Conservation (phyloP, 2,888 invertebrate species). For the Clunio marinus region DNA sequence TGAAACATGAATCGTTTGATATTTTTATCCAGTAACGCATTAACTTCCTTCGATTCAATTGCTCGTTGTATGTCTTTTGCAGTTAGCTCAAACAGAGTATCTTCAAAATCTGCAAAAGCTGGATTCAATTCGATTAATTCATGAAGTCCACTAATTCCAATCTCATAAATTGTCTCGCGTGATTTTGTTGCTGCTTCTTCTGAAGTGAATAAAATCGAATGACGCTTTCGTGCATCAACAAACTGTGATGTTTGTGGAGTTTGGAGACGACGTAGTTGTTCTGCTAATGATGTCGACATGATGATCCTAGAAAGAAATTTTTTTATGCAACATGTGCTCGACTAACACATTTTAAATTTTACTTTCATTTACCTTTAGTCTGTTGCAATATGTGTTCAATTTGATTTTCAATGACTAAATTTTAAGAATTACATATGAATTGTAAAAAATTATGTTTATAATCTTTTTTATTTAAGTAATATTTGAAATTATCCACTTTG, state of each 20-base stretch:
- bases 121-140: slow-evolving; percentile 73
- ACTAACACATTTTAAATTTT: too few relatives aligned
- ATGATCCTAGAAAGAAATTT: not conserved
- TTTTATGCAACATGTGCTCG: too few relatives aligned
- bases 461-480: too few relatives aligned
- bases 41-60: slow-evolving; percentile 68
- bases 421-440: too few relatives aligned
- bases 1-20: slow-evolving; percentile 75
- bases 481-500: too few relatives aligned
- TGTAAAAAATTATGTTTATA: too few relatives aligned
- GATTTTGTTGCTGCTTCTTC: slow-evolving; percentile 85
- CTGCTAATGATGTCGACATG: slow-evolving; percentile 69
- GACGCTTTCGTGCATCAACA: slow-evolving; percentile 62
- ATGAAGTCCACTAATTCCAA: slow-evolving; percentile 80
- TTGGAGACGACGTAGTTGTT: slow-evolving; percentile 70
- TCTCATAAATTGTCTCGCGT: slow-evolving; percentile 76
- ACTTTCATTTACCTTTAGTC: too few relatives aligned
- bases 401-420: too few relatives aligned
- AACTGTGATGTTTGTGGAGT: slow-evolving; percentile 70
- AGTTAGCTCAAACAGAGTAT: slow-evolving; percentile 70
- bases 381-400: too few relatives aligned
- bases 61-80: slow-evolving; percentile 77
- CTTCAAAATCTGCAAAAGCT: slow-evolving; percentile 67
- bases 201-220: slow-evolving; percentile 83
- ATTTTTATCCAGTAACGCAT: slow-evolving; percentile 67